phyloP scores from a whole-genome alignment of 2,888 invertebrate genomes.

The Gnatocerus cornutus region DNA sequence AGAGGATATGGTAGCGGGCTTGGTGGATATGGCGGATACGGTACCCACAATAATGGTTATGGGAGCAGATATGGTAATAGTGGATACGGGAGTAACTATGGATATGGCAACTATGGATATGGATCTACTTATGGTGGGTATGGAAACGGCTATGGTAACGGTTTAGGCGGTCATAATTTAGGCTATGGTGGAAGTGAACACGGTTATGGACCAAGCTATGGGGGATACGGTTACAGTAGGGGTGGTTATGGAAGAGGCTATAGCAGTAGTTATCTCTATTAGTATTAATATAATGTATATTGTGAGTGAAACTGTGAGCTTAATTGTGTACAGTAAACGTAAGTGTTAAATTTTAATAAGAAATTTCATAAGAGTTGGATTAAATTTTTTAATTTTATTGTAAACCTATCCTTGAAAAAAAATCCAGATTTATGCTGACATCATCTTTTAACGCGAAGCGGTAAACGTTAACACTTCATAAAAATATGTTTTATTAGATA shows the following conservation, averaged over 20 bases:
- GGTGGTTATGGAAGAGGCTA: background rate
- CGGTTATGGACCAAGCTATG: background rate
- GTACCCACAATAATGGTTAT: too few species aligned
- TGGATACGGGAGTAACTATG: background rate
- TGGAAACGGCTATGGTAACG: slow-evolving; percentile 2
- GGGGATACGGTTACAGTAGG: background rate
- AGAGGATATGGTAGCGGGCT: background rate
- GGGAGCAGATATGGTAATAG: too few species aligned
- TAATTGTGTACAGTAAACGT: too few species aligned
- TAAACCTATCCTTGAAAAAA: slow-evolving; percentile 1
- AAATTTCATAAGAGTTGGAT: background rate
- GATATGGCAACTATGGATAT: background rate
- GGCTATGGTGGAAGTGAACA: background rate
- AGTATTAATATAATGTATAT: too few species aligned
- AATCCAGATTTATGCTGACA: slow-evolving; percentile 1
- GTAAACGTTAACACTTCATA: background rate
- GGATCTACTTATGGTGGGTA: slow-evolving; percentile 5
- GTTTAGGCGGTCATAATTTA: background rate
- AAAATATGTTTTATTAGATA: too few species aligned
- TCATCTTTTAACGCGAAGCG: background rate
- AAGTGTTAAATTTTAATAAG: background rate
- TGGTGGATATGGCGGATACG: too few species aligned
- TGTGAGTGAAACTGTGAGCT: too few species aligned
- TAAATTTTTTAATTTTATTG: background rate
- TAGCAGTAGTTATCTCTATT: background rate